Evolutionary conservation across 2,113 vertebrate species (phyloP).

Genomic region (Crotalus horridus): DNA sequence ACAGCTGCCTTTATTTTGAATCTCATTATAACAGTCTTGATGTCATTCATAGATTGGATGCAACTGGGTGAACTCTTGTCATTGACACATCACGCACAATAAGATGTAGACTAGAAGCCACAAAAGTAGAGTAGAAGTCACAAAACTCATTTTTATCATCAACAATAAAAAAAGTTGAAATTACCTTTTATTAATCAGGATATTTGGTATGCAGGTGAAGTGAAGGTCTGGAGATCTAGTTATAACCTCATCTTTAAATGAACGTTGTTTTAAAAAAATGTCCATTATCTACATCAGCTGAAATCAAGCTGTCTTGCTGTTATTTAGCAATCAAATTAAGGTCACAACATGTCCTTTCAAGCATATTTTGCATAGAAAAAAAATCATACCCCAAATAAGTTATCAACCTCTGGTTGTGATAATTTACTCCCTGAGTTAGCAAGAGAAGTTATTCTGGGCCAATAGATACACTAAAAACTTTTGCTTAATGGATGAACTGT

Average conservation of each 20-base stretch:
- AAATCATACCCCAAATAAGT: background rate
- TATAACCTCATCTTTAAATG: background rate
- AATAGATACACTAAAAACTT: background rate
- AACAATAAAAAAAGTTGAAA: background rate
- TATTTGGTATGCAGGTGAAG: background rate
- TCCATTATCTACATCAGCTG: background rate
- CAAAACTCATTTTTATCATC: background rate
- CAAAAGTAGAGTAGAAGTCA: background rate
- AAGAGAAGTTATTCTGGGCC: conserved; percentile 15
- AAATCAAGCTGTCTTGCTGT: background rate
- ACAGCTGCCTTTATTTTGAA: background rate
- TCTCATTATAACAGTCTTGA: background rate
- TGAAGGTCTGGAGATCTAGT: background rate
- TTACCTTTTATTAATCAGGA: background rate
- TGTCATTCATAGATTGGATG: background rate
- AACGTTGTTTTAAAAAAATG: background rate
- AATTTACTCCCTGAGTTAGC: conserved; percentile 25
- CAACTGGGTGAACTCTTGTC: background rate
- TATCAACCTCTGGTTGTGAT: background rate
- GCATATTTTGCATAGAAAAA: background rate
- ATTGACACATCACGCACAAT: no score
- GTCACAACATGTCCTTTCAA: background rate
- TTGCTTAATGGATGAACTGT: conserved; percentile 5
- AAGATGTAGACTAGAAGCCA: background rate
- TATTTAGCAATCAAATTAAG: background rate